Conservation (phyloP, 2,888 invertebrate species). For the Platycheirus albimanus region DNA sequence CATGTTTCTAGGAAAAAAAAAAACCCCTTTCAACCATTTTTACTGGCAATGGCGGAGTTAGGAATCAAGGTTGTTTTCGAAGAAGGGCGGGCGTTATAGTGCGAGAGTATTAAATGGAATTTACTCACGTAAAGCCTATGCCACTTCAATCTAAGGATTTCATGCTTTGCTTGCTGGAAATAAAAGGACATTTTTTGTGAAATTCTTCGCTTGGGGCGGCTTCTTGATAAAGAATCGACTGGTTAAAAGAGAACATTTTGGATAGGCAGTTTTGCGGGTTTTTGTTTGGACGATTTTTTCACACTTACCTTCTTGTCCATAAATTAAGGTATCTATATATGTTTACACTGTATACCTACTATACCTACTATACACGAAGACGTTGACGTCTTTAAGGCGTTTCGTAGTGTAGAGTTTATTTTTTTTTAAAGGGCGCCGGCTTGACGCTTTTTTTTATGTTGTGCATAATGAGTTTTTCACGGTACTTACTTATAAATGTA, state of each 20-base stretch:
- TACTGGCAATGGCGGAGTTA: constrained; percentile 4
- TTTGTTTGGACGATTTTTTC: constrained; percentile 3
- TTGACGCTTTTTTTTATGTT: too few relatives aligned
- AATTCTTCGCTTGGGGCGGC: constrained; percentile 3
- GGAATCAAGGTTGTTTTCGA: not conserved
- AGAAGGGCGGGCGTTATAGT: constrained; percentile 27
- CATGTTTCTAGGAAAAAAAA: not conserved
- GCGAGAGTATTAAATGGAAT: constrained; percentile 52
- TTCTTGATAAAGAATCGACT: not conserved
- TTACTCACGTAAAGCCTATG: constrained; percentile 44
- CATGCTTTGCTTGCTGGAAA: constrained; percentile 55
- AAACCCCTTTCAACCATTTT: constrained; percentile 11
- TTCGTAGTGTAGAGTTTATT: too few relatives aligned
- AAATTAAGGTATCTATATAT: not conserved
- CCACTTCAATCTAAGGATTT: constrained; percentile 58
- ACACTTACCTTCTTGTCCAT: not conserved
- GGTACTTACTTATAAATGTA: too few relatives aligned
- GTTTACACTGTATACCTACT: too few relatives aligned
- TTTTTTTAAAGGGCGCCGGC: too few relatives aligned
- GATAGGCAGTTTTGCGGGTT: constrained; percentile 12
- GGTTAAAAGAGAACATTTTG: constrained; percentile 12
- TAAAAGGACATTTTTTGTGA: constrained; percentile 30
- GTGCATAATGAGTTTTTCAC: too few relatives aligned
- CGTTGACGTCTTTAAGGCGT: too few relatives aligned
- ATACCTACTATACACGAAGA: too few relatives aligned